phyloP scores from a whole-genome alignment of 1,140 invertebrate species.

The Catajapyx aquilonaris region DNA sequence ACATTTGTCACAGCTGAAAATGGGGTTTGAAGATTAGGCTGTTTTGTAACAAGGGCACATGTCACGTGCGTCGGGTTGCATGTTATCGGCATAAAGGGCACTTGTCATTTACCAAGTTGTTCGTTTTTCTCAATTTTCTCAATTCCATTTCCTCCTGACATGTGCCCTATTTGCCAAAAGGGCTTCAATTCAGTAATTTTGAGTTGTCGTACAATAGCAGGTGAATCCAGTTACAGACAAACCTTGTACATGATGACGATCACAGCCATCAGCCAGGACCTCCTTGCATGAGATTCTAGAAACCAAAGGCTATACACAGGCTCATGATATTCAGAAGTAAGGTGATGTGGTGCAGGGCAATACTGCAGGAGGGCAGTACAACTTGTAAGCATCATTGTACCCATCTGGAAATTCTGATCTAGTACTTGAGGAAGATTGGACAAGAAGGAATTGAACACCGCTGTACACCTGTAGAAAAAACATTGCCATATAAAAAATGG shows the following conservation, averaged over 20 bases:
- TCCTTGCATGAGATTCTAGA: conserved; percentile 57
- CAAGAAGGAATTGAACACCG: conserved; percentile 90
- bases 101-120: too few species aligned
- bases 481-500: too few species aligned
- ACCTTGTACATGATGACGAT: conserved; percentile 96
- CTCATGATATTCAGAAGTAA: conserved; percentile 25
- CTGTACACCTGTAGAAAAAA: conserved; percentile 41
- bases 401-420: conserved; percentile 85
- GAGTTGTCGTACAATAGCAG: not conserved
- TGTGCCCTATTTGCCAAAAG: too few species aligned
- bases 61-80: too few species aligned
- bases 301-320: conserved; percentile 69
- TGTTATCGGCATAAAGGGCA: too few species aligned
- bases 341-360: conserved; percentile 50
- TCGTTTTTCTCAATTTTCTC: too few species aligned
- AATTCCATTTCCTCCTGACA: too few species aligned
- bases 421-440: conserved; percentile 78
- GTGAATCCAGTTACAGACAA: conserved; percentile 9
- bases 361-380: conserved; percentile 72
- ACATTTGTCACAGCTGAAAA: too few species aligned
- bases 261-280: conserved; percentile 79
- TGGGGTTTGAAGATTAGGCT: too few species aligned
- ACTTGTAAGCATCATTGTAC: conserved; percentile 62
- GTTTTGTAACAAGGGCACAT: too few species aligned
- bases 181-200: not conserved